Percentiles rank a stretch among this genome's conserved stretches.
These are phyloP conservation scores for Pristis pectinata DNA, from an alignment of 2,797 vertebrate species.

Conservation along the genomic window DNA sequence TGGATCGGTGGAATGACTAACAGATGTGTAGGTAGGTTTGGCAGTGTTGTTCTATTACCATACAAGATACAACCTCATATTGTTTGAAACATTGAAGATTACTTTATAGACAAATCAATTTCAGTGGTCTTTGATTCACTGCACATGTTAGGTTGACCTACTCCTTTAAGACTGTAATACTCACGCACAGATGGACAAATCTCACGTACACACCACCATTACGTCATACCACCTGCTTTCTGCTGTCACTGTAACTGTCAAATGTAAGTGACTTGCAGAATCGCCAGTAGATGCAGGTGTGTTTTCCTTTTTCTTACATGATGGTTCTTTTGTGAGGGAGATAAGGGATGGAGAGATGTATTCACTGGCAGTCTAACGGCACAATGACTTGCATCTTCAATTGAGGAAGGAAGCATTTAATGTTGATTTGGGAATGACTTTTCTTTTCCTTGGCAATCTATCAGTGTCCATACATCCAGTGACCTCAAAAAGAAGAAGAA, in stretches of 20 bases:
- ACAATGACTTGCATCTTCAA: background rate
- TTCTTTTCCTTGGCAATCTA: background rate
- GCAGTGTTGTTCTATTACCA: too few relatives aligned
- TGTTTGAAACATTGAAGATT: background rate
- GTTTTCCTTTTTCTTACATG: background rate
- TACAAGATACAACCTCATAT: background rate
- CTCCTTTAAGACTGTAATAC: background rate
- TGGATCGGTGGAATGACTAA: background rate
- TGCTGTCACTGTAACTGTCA: background rate
- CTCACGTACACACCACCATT: conserved; percentile 24
- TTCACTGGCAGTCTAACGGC: background rate
- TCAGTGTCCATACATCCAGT: background rate
- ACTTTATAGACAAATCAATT: background rate
- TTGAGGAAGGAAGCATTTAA: background rate
- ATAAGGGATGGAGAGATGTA: background rate
- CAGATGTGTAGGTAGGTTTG: background rate
- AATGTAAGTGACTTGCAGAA: background rate
- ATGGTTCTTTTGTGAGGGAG: background rate
- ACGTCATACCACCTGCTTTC: background rate
- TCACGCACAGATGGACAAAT: background rate
- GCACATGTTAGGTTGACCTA: background rate
- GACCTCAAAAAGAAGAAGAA: too few relatives aligned
- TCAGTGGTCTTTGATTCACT: background rate
- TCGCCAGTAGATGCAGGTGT: background rate
- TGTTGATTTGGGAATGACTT: background rate